Evolutionary conservation across 2,888 invertebrate species (phyloP).

Genomic region (Drosophila pseudotakahashii): DNA sequence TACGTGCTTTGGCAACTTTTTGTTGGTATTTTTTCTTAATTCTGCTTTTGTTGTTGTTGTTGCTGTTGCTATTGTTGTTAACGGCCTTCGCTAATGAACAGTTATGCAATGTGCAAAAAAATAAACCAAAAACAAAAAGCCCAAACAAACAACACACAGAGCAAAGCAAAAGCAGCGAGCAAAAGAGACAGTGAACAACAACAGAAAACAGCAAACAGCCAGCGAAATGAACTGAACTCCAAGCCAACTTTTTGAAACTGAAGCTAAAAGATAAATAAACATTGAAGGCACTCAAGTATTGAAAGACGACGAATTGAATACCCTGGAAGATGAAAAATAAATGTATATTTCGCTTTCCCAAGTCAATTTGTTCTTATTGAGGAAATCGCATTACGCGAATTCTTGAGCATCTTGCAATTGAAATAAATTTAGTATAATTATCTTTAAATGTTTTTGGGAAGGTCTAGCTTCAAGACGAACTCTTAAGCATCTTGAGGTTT

Average conservation of each 20-base stretch:
- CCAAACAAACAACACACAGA: slow-evolving; percentile 40
- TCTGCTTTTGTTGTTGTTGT: slow-evolving; percentile 12
- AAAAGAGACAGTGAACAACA: slow-evolving; percentile 15
- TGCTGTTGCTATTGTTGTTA: slow-evolving; percentile 44
- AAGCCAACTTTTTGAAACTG: slow-evolving; percentile 53
- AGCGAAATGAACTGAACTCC: slow-evolving; percentile 41
- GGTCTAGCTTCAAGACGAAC: too few relatives aligned
- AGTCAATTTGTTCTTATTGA: too few relatives aligned
- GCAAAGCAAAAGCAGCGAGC: slow-evolving; percentile 27
- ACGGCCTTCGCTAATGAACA: slow-evolving; percentile 76
- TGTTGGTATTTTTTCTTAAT: slow-evolving; percentile 24
- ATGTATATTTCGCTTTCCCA: too few relatives aligned
- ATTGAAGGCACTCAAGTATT: not conserved
- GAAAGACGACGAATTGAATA: not conserved
- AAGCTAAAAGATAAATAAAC: slow-evolving; percentile 46
- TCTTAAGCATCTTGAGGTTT: too few relatives aligned
- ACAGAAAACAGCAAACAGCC: slow-evolving; percentile 19
- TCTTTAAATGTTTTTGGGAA: too few relatives aligned
- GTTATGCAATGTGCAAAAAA: slow-evolving; percentile 75
- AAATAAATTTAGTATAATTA: too few relatives aligned
- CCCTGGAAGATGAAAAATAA: not conserved
- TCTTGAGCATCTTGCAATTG: too few relatives aligned
- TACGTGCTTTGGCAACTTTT: slow-evolving; percentile 57
- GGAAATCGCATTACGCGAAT: too few relatives aligned
- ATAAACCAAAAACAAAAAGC: slow-evolving; percentile 24